Conservation (phyloP, 2,888 invertebrate species). For the Torymus tubicola region DNA sequence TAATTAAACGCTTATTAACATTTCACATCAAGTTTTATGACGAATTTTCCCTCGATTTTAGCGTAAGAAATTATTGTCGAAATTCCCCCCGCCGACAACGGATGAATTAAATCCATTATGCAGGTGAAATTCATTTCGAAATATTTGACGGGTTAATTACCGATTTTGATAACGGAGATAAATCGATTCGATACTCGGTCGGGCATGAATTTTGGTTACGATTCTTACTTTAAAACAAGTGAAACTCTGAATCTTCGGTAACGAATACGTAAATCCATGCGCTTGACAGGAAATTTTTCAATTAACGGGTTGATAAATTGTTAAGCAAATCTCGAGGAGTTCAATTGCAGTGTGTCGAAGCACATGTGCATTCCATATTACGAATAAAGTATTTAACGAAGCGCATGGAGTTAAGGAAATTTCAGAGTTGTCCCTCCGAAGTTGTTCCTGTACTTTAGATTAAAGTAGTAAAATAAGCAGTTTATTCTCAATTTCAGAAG, state of each 20-base stretch:
- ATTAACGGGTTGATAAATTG: too few relatives aligned
- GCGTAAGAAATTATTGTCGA: not conserved
- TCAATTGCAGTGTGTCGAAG: too few relatives aligned
- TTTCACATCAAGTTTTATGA: not conserved
- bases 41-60: conserved; percentile 3
- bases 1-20: not conserved
- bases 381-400: conserved; percentile 26
- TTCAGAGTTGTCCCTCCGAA: conserved; percentile 8
- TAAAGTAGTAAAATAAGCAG: conserved; percentile 38
- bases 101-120: too few relatives aligned
- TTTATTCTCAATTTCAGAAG: conserved; percentile 34
- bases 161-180: too few relatives aligned
- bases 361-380: too few relatives aligned
- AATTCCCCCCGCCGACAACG: not conserved
- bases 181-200: not conserved
- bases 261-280: not conserved
- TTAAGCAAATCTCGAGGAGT: too few relatives aligned
- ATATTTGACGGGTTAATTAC: too few relatives aligned
- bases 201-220: not conserved
- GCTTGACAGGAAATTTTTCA: not conserved
- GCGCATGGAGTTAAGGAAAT: conserved; percentile 16
- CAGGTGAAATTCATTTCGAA: too few relatives aligned
- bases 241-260: not conserved
- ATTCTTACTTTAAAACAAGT: conserved; percentile 1
- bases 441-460: conserved; percentile 40